A percentile compares a stretch with the other conserved stretches of the same genome.
phyloP scores from a whole-genome alignment of 2,797 vertebrate species.

The Darevskia mixta region DNA sequence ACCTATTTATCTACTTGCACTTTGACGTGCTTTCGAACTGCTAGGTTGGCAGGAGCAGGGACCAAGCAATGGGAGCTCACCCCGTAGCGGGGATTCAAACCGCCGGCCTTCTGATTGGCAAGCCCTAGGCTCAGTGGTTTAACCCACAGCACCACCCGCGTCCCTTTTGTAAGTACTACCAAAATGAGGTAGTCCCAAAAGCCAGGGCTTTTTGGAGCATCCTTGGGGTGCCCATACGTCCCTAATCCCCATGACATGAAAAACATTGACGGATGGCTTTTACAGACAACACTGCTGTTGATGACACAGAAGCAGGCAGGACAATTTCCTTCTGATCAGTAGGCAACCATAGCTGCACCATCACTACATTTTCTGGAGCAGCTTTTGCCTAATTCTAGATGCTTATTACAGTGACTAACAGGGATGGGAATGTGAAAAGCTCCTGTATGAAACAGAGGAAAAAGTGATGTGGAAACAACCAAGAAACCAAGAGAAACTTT shows the following conservation, averaged over 20 bases:
- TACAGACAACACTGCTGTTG: not conserved
- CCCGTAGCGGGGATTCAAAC: no score
- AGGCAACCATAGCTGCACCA: not conserved
- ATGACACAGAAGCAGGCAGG: not conserved
- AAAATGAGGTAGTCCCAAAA: not conserved
- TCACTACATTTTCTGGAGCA: not conserved
- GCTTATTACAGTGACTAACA: not conserved
- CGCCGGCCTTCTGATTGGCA: no score
- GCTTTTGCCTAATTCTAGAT: not conserved
- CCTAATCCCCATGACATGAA: not conserved
- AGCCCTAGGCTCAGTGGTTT: no score
- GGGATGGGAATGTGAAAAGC: not conserved
- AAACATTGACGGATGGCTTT: not conserved
- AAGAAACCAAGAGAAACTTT: not conserved
- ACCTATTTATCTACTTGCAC: no score
- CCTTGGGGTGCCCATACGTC: not conserved
- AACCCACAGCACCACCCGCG: no score
- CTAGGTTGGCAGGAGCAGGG: no score
- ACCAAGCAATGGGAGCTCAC: no score
- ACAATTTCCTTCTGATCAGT: not conserved
- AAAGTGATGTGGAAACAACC: not conserved
- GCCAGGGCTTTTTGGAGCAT: not conserved
- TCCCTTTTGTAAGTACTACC: no score
- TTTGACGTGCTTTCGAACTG: no score
- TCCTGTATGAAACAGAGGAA: not conserved